Base-by-base conservation (phyloP, 2,888 invertebrate genomes). In the Drosophila leonis region DNA sequence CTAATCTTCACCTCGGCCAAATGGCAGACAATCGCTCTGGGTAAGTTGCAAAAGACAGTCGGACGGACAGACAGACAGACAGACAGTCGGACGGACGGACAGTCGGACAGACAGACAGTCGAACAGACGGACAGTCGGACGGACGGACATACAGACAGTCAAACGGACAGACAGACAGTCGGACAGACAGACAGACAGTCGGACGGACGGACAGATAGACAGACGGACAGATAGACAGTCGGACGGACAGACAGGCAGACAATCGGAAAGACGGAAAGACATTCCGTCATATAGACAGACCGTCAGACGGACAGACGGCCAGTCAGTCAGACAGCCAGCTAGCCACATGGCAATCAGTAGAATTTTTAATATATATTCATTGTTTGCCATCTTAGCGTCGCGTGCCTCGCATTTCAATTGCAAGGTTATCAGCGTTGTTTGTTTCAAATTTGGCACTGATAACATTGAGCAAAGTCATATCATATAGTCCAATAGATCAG, bases 1-100 rank as follows among this genome's bases (percentile, higher is more conserved):
- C 94, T 97, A 20, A 94, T 95, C 90, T 92, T 97, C 35, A 95
- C 96, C 60, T 95, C 96, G 6, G 97, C 97, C 37, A 96, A 95
- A 94, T 94, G 96, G 93, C 93, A 94, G 78, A 97, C 97, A 12
- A 93, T 95, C 64, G 82, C 95, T 72, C 95, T 95, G 90, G 96
- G 97, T 97, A 93, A 95, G 95, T 93, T n/a, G 6, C n/a, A 48
- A 9, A 9, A 51, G 8, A 37, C 12, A 15, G 29, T 5, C 18
- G 10, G n/a, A 39, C 1, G n/a, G 52, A 10, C n/a, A 41, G 13
- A 27, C 12, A 9, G n/a, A 7, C 5, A 33, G 33, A 12, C 10
- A 3, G 33, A 1, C 33, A 13, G 15, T 24, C 24, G 4, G 24
- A 3, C 24, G 24, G 24, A 24, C 24, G 24, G 24, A 24, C 24